phyloP scores from a whole-genome alignment of 2,888 invertebrate species.

The Chrysolina haemoptera region DNA sequence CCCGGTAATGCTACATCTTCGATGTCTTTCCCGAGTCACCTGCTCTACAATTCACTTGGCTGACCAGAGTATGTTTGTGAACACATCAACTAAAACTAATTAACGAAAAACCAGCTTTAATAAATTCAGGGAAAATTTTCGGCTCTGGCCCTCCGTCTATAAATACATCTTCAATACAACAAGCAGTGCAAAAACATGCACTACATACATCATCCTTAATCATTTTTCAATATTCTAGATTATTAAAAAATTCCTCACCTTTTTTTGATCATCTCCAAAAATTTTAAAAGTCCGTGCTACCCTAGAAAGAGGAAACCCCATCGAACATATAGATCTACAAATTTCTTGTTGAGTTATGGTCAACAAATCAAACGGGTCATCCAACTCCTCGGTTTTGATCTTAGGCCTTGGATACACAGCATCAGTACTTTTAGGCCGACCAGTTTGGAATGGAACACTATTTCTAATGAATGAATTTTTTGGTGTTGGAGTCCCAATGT shows the following conservation, averaged over 20 bases:
- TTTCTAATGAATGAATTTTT: conserved; percentile 41
- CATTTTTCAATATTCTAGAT: too few species aligned
- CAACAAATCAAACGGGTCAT: conserved; percentile 69
- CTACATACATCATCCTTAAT: too few species aligned
- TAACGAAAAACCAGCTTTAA: too few species aligned
- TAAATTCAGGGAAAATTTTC: too few species aligned
- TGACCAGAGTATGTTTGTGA: too few species aligned
- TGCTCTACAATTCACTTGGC: too few species aligned
- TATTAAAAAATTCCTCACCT: conserved; percentile 72
- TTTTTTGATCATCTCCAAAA: conserved; percentile 88
- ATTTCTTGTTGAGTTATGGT: conserved; percentile 76
- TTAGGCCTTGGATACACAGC: conserved; percentile 53
- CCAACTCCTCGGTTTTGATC: conserved; percentile 57
- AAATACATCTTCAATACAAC: too few species aligned
- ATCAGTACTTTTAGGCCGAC: conserved; percentile 56
- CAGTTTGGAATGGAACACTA: conserved; percentile 37
- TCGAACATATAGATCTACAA: conserved; percentile 83
- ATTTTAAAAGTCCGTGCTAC: conserved; percentile 86
- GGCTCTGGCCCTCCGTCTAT: too few species aligned
- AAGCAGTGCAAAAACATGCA: too few species aligned
- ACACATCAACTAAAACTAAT: too few species aligned
- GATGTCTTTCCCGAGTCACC: too few species aligned
- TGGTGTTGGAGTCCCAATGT: conserved; percentile 56
- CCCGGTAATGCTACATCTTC: too few species aligned
- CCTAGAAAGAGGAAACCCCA: conserved; percentile 90